Evolutionary conservation across 2,797 vertebrate genomes (phyloP).

Genomic region (Intellagama lesueurii): DNA sequence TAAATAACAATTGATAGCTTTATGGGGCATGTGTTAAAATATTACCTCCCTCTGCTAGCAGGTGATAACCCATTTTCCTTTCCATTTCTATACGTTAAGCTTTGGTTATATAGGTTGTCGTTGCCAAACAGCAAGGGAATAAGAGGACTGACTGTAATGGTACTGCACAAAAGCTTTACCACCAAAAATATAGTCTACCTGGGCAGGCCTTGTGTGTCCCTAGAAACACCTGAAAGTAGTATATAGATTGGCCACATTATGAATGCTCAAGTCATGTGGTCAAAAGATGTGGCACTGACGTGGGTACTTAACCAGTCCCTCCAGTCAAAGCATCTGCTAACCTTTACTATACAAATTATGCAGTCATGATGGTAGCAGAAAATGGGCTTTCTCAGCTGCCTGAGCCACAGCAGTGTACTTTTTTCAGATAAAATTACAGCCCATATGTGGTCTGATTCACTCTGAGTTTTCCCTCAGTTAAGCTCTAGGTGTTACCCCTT

Average conservation of each 20-base stretch:
- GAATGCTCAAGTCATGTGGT: background rate
- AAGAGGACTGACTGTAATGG: background rate
- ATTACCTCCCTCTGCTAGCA: conserved; percentile 52
- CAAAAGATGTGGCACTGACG: background rate
- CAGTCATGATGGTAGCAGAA: no score
- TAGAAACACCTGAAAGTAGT: background rate
- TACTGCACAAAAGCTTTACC: background rate
- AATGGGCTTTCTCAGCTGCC: no score
- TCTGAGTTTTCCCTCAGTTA: no score
- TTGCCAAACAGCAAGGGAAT: conserved; percentile 8
- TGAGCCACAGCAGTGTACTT: background rate
- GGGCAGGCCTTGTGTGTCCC: background rate
- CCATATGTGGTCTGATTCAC: no score
- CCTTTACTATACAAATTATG: no score
- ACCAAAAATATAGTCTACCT: background rate
- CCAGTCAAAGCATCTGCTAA: background rate
- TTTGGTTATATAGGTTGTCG: background rate
- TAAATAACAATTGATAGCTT: conserved; percentile 62
- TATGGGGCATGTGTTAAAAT: conserved; percentile 61
- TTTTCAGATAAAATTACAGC: background rate
- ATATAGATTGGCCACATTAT: background rate
- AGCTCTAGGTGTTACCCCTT: no score
- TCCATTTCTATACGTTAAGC: conserved; percentile 48
- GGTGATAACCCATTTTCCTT: conserved; percentile 56
- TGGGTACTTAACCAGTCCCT: background rate